Percentiles rank a stretch among this genome's conserved stretches.
Conservation (phyloP, 1,140 invertebrate species). For the Bilobella aurantiaca region DNA sequence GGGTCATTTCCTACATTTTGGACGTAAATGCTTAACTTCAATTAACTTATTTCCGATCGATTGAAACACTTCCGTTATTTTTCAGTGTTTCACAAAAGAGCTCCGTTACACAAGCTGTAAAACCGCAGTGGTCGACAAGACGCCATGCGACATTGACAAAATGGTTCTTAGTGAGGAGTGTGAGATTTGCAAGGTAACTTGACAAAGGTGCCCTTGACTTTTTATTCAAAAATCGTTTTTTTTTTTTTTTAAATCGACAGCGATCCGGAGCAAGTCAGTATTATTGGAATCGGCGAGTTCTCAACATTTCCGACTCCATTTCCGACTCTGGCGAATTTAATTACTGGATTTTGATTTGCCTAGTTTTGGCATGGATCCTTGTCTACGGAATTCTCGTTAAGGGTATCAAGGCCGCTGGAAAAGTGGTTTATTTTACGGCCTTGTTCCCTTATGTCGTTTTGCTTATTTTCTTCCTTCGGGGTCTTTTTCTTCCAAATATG, state of each 20-base stretch:
- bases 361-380: slow-evolving; percentile 65
- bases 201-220: neutral
- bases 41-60: neutral
- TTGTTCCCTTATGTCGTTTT: slow-evolving; percentile 91
- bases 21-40: neutral
- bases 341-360: slow-evolving; percentile 81
- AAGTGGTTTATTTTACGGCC: slow-evolving; percentile 83
- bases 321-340: slow-evolving; percentile 77
- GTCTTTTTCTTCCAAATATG: slow-evolving; percentile 80
- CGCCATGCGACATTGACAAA: neutral
- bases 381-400: slow-evolving; percentile 97
- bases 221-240: slow-evolving; percentile 1
- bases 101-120: neutral
- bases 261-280: slow-evolving; percentile 76
- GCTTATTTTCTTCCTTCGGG: slow-evolving; percentile 88
- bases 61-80: neutral
- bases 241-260: slow-evolving; percentile 10
- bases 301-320: slow-evolving; percentile 80
- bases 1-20: slow-evolving; percentile 4
- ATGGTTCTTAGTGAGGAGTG: neutral
- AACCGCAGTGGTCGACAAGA: neutral
- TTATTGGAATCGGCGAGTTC: slow-evolving; percentile 81
- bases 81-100: neutral
- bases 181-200: neutral
- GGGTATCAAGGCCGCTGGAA: neutral